Conservation (phyloP, 2,113 vertebrate genomes). For the Sceloporus undulatus region DNA sequence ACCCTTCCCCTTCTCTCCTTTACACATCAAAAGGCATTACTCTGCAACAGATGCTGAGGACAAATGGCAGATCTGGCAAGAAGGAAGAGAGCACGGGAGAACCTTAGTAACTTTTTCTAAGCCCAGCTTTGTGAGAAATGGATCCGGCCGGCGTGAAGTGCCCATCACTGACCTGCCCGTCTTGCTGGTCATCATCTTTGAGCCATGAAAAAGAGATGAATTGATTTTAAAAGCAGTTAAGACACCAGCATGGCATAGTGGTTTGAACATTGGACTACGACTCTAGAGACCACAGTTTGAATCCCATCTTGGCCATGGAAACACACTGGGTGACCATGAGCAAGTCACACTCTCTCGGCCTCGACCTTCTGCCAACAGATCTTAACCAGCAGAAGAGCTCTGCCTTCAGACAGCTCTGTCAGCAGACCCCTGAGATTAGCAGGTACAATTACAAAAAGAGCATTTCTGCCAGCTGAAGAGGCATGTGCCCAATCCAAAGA, state of each 20-base stretch:
- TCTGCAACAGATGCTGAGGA: constrained; percentile 70
- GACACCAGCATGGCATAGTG: neutral
- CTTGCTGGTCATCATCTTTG: constrained; percentile 45
- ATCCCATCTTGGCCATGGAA: too few species aligned
- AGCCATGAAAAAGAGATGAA: constrained; percentile 28
- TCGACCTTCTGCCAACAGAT: neutral
- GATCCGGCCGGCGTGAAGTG: constrained; percentile 55
- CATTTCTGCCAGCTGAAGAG: too few species aligned
- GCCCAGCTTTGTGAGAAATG: constrained; percentile 58
- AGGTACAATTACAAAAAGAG: too few species aligned
- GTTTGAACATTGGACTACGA: too few species aligned
- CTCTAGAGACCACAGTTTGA: too few species aligned
- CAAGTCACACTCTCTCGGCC: too few species aligned
- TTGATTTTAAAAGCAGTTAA: constrained; percentile 27
- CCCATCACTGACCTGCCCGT: constrained; percentile 44
- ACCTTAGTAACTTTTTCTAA: constrained; percentile 55
- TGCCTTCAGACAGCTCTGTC: too few species aligned
- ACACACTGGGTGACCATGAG: too few species aligned
- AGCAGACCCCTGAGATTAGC: too few species aligned
- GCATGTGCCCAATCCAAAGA: too few species aligned
- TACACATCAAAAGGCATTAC: constrained; percentile 75
- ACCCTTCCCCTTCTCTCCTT: constrained; percentile 10
- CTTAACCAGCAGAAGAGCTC: too few species aligned
- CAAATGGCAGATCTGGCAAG: constrained; percentile 70
- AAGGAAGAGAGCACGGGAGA: constrained; percentile 39